Evolutionary conservation across 2,113 vertebrate species (phyloP).

Genomic region (Toxostoma redivivum): DNA sequence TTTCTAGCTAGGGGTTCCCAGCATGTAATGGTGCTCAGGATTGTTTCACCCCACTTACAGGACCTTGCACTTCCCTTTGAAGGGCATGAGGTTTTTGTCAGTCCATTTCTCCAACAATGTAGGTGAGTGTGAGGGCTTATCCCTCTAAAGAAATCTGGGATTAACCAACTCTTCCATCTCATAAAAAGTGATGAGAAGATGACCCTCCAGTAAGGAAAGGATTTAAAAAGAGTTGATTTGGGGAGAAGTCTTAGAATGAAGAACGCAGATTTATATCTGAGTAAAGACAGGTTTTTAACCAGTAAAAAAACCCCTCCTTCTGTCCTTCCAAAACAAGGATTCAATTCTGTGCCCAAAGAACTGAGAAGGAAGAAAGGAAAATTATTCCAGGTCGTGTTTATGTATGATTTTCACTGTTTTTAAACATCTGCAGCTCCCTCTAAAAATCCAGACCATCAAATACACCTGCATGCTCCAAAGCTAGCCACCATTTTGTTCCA

Average conservation of each 20-base stretch:
- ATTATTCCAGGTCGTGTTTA: neutral
- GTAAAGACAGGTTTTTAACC: neutral
- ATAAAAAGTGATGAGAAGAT: neutral
- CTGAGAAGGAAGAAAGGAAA: neutral
- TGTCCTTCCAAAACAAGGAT: neutral
- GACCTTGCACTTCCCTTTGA: neutral
- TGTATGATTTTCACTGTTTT: neutral
- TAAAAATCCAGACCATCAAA: neutral
- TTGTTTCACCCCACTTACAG: neutral
- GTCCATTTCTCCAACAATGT: neutral
- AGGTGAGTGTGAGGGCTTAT: neutral
- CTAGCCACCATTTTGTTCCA: neutral
- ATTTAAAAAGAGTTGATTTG: neutral
- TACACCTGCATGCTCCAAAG: neutral
- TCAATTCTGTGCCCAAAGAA: neutral
- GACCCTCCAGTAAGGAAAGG: neutral
- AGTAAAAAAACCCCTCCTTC: neutral
- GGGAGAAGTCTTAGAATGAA: neutral
- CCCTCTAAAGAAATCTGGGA: neutral
- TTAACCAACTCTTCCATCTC: neutral
- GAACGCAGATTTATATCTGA: neutral
- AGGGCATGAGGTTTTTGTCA: neutral
- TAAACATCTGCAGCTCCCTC: neutral
- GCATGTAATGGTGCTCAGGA: accelerated
- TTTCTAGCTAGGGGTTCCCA: neutral